These are phyloP conservation scores for Uropsilus gracilis DNA, from an alignment of 2,113 vertebrate genomes.

Conservation along the genomic window DNA sequence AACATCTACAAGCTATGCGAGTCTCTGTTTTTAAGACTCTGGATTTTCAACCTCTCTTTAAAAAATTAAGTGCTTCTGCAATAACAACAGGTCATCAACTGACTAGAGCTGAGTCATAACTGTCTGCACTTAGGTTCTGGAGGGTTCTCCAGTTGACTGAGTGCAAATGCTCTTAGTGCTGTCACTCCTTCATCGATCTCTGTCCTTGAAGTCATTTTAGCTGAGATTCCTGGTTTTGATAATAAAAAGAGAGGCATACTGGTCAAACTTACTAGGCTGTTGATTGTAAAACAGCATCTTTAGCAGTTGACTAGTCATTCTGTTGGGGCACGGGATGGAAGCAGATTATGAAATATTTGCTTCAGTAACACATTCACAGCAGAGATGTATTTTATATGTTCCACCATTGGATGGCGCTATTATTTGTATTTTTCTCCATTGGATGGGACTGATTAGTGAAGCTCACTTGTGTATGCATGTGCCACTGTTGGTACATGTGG, in stretches of 20 bases:
- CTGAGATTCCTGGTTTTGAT: not conserved
- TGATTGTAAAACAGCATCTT: not conserved
- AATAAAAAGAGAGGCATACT: not conserved
- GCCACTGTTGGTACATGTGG: too few relatives aligned
- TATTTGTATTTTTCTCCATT: too few relatives aligned
- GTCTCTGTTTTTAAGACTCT: not conserved
- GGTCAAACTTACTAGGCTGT: not conserved
- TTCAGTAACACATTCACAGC: too few relatives aligned
- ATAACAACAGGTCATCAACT: not conserved
- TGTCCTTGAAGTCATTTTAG: not conserved
- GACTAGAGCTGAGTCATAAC: not conserved
- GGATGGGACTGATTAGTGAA: too few relatives aligned
- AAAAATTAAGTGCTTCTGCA: not conserved
- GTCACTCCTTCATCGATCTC: not conserved
- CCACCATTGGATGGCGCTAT: too few relatives aligned
- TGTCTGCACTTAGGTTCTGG: too few relatives aligned
- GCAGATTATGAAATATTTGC: not conserved
- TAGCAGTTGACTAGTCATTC: not conserved
- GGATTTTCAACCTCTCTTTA: not conserved
- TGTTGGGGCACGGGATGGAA: not conserved
- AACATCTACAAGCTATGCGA: not conserved
- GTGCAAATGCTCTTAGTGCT: not conserved
- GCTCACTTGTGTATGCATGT: too few relatives aligned
- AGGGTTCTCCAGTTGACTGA: not conserved
- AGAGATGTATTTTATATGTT: too few relatives aligned